These are phyloP conservation scores for Aplysina aerophoba DNA, from an alignment of 37 sponge, comb jelly and placozoan genomes.

Conservation along the genomic window DNA sequence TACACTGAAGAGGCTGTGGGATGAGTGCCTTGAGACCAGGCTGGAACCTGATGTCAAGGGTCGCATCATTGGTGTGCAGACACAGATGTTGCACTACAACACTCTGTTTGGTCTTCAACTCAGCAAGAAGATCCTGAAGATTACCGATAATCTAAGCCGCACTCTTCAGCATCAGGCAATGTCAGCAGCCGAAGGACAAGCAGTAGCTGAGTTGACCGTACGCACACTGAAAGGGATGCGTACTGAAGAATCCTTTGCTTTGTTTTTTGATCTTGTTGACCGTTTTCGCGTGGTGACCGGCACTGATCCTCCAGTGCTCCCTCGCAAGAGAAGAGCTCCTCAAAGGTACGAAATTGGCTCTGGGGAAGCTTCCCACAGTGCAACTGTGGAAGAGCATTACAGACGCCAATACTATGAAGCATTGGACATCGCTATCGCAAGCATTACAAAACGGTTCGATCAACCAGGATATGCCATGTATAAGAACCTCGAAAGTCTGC, in stretches of 20 bases:
- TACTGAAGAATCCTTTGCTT: conserved; percentile 35
- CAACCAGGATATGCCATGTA: conserved; percentile 36
- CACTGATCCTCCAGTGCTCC: conserved; percentile 34
- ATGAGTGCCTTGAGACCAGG: conserved; percentile 35
- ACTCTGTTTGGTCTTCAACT: conserved; percentile 27
- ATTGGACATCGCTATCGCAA: conserved; percentile 22
- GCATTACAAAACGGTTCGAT: conserved; percentile 34
- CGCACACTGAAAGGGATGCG: conserved; percentile 41
- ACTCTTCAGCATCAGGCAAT: conserved; percentile 34
- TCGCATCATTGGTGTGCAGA: conserved; percentile 14
- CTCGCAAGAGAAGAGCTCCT: conserved; percentile 46
- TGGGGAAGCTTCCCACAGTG: conserved; percentile 33
- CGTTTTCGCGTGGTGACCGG: not conserved
- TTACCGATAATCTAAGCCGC: conserved; percentile 25
- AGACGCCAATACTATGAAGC: conserved; percentile 45
- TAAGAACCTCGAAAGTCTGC: conserved; percentile 41
- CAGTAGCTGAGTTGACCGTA: conserved; percentile 32
- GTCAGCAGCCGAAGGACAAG: conserved; percentile 56
- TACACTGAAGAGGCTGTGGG: conserved; percentile 32
- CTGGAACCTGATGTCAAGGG: conserved; percentile 16
- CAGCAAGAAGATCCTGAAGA: conserved; percentile 7
- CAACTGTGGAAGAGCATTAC: conserved; percentile 42
- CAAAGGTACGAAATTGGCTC: conserved; percentile 25
- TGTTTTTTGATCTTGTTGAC: conserved; percentile 30
- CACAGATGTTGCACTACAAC: conserved; percentile 15